phyloP scores from a whole-genome alignment of 1,140 invertebrate species.

The Coenobita brevimanus region DNA sequence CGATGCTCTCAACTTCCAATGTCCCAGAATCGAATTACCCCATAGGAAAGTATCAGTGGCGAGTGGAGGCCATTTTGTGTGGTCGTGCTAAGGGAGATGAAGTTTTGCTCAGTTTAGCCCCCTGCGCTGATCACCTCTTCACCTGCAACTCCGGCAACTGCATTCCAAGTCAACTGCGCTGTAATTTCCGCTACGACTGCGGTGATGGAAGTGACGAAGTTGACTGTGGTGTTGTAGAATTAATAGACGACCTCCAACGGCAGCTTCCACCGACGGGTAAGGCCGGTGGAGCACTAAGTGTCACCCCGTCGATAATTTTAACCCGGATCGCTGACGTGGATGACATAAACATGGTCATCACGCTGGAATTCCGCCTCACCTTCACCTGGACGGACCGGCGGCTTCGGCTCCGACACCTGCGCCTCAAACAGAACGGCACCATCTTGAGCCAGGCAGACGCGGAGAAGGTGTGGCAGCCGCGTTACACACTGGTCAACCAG shows the following conservation, averaged over 20 bases:
- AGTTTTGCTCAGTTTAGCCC: conserved; percentile 33
- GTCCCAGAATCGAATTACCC: not conserved
- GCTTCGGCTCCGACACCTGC: conserved; percentile 36
- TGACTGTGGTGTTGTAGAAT: conserved; percentile 18
- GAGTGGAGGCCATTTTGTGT: conserved; percentile 13
- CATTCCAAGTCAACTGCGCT: conserved; percentile 72
- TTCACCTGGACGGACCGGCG: conserved; percentile 38
- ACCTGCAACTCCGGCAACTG: conserved; percentile 72
- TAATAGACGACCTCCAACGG: not conserved
- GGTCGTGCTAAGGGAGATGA: not conserved
- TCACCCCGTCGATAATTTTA: conserved; percentile 13
- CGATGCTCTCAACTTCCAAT: not conserved
- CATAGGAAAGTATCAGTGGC: conserved; percentile 22
- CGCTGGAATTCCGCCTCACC: conserved; percentile 37
- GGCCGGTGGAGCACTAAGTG: not conserved
- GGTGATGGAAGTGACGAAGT: conserved; percentile 74
- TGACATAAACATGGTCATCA: conserved; percentile 40
- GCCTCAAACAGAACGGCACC: conserved; percentile 3
- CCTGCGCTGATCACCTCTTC: conserved; percentile 70
- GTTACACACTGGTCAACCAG: conserved; percentile 30
- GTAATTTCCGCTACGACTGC: conserved; percentile 74
- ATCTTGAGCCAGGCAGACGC: conserved; percentile 39
- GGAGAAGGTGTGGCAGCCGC: conserved; percentile 40
- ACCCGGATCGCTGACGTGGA: conserved; percentile 47
- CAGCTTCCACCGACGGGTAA: conserved; percentile 22